Evolutionary conservation across 1,140 invertebrate genomes (phyloP), one percentile per base, ranked within the genome.

Genomic region (Procambarus virginalis): DNA sequence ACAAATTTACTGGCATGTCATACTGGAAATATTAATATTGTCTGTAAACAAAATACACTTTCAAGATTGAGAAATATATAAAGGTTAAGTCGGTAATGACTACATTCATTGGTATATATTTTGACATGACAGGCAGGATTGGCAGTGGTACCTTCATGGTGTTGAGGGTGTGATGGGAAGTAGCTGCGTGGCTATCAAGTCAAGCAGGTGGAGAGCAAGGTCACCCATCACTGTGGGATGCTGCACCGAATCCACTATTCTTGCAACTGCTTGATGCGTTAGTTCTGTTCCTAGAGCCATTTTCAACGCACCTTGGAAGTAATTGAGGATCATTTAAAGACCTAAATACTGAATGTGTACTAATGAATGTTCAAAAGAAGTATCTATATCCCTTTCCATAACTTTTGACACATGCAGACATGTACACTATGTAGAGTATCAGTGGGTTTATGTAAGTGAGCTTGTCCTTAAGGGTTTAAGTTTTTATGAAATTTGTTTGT

Each of bases 131-230:
- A 51, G 78, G 64, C 77, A 77, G 73, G 73, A 70, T n/a, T 70
- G 79, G 86, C 86, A 73, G 46, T 73, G n/a, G 48, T 58, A 22
- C 48, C 2, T 70, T 89, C 81, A 89, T 12, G 82, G 88, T 12
- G 80, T 89, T 14, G 51, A 14, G 51, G 88, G 81, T n/a, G 81
- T 22, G 49, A 77, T 49, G 55, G 82, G 83, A 68, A 84, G 91
- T 80, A 86, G 89, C 91, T 84, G 82, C 6, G 79, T 58, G 51
- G 76, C 64, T 17, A 90, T 3, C 3, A 90, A 55, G 89, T 90
- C 89, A 14, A 90, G 64, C 45, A 90, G 60, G 78, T 90, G 84
- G n/a, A 90, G 84, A 14, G 77, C 89, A 14, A 90, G 77, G 64
- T 90, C 89, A n/a, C 64, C 58, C 14, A 68, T 86, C 3, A 90